phyloP scores from a whole-genome alignment of 2,888 invertebrate genomes.

The Cabera pusaria region DNA sequence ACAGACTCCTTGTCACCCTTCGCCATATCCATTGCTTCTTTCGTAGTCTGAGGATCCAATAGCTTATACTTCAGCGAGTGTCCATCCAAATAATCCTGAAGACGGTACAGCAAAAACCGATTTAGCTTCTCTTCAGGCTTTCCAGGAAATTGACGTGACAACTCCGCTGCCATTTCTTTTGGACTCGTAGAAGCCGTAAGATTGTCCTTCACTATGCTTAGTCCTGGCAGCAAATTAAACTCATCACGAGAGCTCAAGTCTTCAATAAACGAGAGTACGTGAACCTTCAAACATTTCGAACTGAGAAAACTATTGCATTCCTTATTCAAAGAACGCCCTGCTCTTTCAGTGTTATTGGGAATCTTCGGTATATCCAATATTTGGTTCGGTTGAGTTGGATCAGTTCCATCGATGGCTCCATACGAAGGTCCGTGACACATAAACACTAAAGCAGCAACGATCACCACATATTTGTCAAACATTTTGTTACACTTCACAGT shows the following conservation, averaged over 20 bases:
- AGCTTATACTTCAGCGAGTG: conserved; percentile 89
- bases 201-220: conserved; percentile 89
- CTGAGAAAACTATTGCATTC: conserved; percentile 77
- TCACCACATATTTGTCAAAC: conserved; percentile 51
- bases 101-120: conserved; percentile 86
- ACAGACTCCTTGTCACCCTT: conserved; percentile 68
- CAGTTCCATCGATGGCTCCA: conserved; percentile 57
- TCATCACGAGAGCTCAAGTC: conserved; percentile 88
- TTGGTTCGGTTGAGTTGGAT: conserved; percentile 40
- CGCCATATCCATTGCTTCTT: conserved; percentile 79
- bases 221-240: conserved; percentile 87
- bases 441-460: conserved; percentile 45
- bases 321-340: conserved; percentile 64
- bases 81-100: conserved; percentile 88
- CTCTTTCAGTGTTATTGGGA: conserved; percentile 40
- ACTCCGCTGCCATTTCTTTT: conserved; percentile 86
- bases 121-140: conserved; percentile 90
- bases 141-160: conserved; percentile 90
- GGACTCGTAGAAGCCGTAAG: conserved; percentile 72
- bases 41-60: conserved; percentile 84
- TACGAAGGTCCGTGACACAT: conserved; percentile 39
- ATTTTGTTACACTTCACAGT: conserved; percentile 57
- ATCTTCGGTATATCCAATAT: conserved; percentile 43
- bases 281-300: conserved; percentile 90
- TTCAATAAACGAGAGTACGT: conserved; percentile 90